Conservation (phyloP, 2,113 vertebrate species). For the Vimba vimba region DNA sequence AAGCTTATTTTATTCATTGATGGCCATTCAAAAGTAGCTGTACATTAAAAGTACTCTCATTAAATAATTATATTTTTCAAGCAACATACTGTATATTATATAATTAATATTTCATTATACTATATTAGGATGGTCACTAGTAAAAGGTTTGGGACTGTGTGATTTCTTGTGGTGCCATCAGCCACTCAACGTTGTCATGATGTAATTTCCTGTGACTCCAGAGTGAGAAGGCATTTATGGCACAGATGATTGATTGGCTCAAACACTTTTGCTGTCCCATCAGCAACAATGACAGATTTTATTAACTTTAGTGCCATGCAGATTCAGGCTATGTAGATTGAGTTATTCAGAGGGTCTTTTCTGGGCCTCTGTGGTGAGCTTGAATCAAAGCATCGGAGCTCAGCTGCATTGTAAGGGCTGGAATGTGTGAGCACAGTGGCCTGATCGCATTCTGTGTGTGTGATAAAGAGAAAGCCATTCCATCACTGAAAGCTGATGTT, state of each 20-base stretch:
- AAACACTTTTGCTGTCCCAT: background rate
- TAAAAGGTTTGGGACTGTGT: background rate
- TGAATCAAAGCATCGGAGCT: background rate
- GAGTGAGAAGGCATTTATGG: background rate
- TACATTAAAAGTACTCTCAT: no score
- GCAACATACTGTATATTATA: background rate
- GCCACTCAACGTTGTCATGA: background rate
- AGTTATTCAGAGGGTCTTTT: background rate
- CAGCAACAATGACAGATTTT: background rate
- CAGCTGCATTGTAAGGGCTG: background rate
- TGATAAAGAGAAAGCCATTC: background rate
- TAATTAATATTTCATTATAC: background rate
- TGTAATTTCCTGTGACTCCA: background rate
- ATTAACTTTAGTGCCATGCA: background rate
- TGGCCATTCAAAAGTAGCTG: no score
- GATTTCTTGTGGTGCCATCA: background rate
- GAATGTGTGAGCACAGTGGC: slow-evolving; percentile 31
- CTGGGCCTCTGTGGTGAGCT: slow-evolving; percentile 13
- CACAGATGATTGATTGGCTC: background rate
- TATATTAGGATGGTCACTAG: background rate
- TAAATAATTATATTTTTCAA: no score
- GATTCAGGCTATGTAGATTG: background rate
- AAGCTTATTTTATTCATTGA: background rate
- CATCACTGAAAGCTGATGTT: slow-evolving; percentile 26
- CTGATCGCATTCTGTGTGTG: background rate